Conservation (phyloP, 2,888 invertebrate genomes). For the Amphipoea lucens region DNA sequence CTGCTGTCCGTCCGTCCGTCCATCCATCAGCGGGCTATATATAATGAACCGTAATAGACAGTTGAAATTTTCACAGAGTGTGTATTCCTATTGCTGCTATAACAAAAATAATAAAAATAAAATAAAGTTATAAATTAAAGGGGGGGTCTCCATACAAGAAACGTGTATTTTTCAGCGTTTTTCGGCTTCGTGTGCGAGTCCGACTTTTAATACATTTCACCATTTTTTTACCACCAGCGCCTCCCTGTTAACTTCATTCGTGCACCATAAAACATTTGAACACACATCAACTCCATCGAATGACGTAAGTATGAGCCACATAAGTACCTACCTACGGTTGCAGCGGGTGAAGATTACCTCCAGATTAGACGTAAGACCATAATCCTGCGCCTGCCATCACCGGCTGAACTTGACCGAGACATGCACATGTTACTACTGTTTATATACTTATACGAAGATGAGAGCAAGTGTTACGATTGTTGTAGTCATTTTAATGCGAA, state of each 20-base stretch:
- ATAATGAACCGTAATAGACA: too few relatives aligned
- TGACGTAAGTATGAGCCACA: slow-evolving; percentile 38
- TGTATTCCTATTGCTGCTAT: too few relatives aligned
- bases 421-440: slow-evolving; percentile 10
- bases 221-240: too few relatives aligned
- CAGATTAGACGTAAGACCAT: slow-evolving; percentile 84
- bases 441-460: slow-evolving; percentile 1
- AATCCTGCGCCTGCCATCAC: slow-evolving; percentile 76
- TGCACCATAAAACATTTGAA: background rate
- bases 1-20: too few relatives aligned
- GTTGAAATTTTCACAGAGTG: too few relatives aligned
- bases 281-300: slow-evolving; percentile 7
- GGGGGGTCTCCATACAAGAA: too few relatives aligned
- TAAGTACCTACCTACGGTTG: slow-evolving; percentile 47
- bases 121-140: too few relatives aligned
- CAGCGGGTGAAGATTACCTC: slow-evolving; percentile 74
- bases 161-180: too few relatives aligned
- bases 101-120: too few relatives aligned
- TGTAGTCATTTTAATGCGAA: background rate
- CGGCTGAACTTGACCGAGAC: slow-evolving; percentile 83
- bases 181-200: too few relatives aligned
- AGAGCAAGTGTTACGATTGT: background rate
- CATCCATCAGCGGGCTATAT: too few relatives aligned
- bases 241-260: background rate
- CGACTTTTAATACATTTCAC: too few relatives aligned